These are phyloP conservation scores for Sphinx pinastri DNA, from an alignment of 2,888 invertebrate species.

Conservation along the genomic window DNA sequence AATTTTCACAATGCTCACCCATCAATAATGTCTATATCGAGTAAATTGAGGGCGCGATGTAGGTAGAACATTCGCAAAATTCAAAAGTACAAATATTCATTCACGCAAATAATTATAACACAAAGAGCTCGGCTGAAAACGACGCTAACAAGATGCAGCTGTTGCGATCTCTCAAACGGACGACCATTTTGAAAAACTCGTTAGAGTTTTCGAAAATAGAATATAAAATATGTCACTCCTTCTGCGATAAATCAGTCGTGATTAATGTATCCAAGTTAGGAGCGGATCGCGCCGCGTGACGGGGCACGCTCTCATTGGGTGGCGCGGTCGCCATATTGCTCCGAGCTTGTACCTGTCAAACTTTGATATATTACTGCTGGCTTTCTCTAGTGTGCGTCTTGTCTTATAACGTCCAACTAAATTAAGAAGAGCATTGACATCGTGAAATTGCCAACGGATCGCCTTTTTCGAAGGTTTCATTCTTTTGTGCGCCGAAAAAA, in stretches of 20 bases:
- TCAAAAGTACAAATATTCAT: slow-evolving; percentile 55
- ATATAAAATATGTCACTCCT: slow-evolving; percentile 83
- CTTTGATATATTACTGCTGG: slow-evolving; percentile 78
- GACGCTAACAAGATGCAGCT: slow-evolving; percentile 82
- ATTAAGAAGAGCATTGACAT: slow-evolving; percentile 59
- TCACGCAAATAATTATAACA: slow-evolving; percentile 78
- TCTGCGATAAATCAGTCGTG: slow-evolving; percentile 80
- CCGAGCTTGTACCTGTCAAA: slow-evolving; percentile 82
- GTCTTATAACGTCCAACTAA: slow-evolving; percentile 73
- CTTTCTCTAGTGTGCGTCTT: slow-evolving; percentile 78
- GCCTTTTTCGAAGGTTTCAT: slow-evolving; percentile 22
- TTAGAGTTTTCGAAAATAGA: slow-evolving; percentile 81
- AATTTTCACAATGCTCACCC: slow-evolving; percentile 67
- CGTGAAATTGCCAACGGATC: slow-evolving; percentile 49
- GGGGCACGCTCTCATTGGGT: slow-evolving; percentile 81
- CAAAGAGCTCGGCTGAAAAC: slow-evolving; percentile 69
- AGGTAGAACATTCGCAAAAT: slow-evolving; percentile 52
- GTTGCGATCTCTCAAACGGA: slow-evolving; percentile 71
- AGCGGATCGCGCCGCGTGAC: slow-evolving; percentile 76
- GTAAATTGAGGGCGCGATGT: slow-evolving; percentile 54
- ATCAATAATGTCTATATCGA: slow-evolving; percentile 63
- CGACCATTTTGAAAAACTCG: slow-evolving; percentile 80
- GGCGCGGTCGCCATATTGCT: slow-evolving; percentile 82
- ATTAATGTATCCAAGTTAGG: slow-evolving; percentile 78
- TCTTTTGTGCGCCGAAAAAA: slow-evolving; percentile 36